Evolutionary conservation across 2,888 invertebrate species (phyloP), one percentile per base, ranked within the genome.

Genomic region (Lacanobia wlatinum): DNA sequence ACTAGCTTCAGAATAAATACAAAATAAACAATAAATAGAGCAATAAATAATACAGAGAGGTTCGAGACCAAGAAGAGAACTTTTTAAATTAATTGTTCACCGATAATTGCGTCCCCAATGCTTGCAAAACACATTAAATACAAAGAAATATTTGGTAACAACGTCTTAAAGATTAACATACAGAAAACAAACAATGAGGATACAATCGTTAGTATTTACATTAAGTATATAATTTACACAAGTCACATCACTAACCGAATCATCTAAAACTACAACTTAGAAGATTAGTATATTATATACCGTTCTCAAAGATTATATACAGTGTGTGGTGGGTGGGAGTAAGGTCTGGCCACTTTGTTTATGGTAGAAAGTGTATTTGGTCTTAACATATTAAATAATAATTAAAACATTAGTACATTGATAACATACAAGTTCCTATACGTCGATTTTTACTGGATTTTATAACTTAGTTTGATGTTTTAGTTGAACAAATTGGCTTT

Each of bases 61-160:
- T 81, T 53, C 61, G 48, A 80, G 67, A 76, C 66, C 40, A 34
- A 70, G 56, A 55, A 56, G 69, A 52, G 65, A 73, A 58, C 28
- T 9, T 56, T 67, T 56, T 21, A 70, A 60, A 67, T 59, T 48
- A 81, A 64, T 38, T 23, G 16, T 72, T 56, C 28, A 68, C 68
- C 62, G 74, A 78, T 74, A 76, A 77, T 78, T 71, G 79, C 82
- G 84, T 85, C 86, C 86, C 87, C 76, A 72, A 83, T 83, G 86
- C 87, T 80, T 83, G 86, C 87, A 83, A 86, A 90, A 89, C 88
- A 80, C 84, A 81, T 80, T 91, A 94, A 95, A 95, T 95, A 95
- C 90, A 94, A 94, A 90, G 88, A 91, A 93, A 96, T 96, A 96
- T 96, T 96, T 96, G 96, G 96, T 96, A 96, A 96, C 96, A 95